phyloP scores from a whole-genome alignment of 2,113 vertebrate genomes.

The Uria aalge region DNA sequence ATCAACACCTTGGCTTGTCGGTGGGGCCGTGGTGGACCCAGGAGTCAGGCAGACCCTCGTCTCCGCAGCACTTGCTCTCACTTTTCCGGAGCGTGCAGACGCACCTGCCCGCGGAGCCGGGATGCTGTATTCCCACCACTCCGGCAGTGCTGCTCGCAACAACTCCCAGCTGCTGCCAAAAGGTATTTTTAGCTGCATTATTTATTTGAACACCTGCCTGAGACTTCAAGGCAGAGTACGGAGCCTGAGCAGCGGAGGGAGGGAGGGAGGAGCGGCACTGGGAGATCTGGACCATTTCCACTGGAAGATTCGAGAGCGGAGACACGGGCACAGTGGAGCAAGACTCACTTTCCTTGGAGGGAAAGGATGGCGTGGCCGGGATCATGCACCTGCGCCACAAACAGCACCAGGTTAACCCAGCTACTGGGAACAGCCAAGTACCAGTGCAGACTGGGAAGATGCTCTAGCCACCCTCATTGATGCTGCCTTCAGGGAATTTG shows the following conservation, averaged over 20 bases:
- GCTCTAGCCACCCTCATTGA: neutral
- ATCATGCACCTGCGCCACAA: neutral
- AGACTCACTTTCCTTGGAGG: neutral
- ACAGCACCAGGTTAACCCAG: neutral
- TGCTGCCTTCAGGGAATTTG: neutral
- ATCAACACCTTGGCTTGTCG: neutral
- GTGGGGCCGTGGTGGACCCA: neutral
- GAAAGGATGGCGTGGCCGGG: accelerated
- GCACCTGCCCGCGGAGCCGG: conserved; percentile 39
- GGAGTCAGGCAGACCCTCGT: neutral
- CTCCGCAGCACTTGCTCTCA: neutral
- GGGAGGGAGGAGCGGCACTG: conserved; percentile 24
- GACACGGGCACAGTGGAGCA: neutral
- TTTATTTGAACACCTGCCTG: conserved; percentile 91
- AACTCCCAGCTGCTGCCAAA: conserved; percentile 82
- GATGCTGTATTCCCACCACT: conserved; percentile 53
- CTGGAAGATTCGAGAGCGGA: conserved; percentile 54
- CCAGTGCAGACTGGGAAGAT: neutral
- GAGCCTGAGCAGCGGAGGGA: neutral
- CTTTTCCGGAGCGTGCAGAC: conserved; percentile 11
- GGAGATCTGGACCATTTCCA: conserved; percentile 67
- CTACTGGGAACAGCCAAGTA: neutral
- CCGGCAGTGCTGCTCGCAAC: conserved; percentile 55
- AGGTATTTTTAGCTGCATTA: conserved; percentile 88
- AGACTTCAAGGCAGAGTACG: conserved; percentile 57